These are phyloP conservation scores for Netelia fuscicornis DNA, from an alignment of 2,888 invertebrate species.

Conservation along the genomic window DNA sequence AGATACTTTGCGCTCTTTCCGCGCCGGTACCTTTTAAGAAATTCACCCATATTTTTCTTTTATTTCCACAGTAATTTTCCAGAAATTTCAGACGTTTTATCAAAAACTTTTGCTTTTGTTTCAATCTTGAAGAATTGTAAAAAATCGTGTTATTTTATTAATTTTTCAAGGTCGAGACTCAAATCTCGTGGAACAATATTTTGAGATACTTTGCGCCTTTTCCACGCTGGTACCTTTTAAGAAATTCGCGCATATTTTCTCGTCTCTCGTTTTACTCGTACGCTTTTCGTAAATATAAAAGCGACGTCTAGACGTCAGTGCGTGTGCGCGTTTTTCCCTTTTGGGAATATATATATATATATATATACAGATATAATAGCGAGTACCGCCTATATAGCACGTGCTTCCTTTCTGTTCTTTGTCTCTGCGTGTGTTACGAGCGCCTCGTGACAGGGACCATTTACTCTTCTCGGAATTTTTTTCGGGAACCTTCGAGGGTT, in stretches of 20 bases:
- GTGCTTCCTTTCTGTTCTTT: slow-evolving; percentile 61
- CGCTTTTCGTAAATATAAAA: slow-evolving; percentile 48
- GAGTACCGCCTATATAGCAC: slow-evolving; percentile 26
- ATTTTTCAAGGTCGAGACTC: too few species aligned
- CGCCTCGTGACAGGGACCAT: slow-evolving; percentile 67
- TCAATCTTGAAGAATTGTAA: too few species aligned
- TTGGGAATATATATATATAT: background rate
- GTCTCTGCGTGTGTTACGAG: slow-evolving; percentile 35
- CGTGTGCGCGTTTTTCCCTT: slow-evolving; percentile 44
- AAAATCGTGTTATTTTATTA: too few species aligned
- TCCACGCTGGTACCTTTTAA: too few species aligned
- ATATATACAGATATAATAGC: background rate
- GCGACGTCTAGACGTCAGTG: slow-evolving; percentile 56
- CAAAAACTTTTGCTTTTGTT: too few species aligned
- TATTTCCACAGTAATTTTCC: too few species aligned
- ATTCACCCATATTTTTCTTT: too few species aligned
- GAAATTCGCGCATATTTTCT: background rate
- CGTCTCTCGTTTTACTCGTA: slow-evolving; percentile 19
- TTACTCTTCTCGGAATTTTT: slow-evolving; percentile 67
- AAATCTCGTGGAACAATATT: too few species aligned
- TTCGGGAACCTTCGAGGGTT: slow-evolving; percentile 54
- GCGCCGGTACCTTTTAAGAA: too few species aligned
- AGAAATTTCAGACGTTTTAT: too few species aligned
- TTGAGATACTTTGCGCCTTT: too few species aligned
- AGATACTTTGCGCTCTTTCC: too few species aligned